Base-by-base conservation (phyloP, 2,888 invertebrate species). In the Cosmia pyralina region DNA sequence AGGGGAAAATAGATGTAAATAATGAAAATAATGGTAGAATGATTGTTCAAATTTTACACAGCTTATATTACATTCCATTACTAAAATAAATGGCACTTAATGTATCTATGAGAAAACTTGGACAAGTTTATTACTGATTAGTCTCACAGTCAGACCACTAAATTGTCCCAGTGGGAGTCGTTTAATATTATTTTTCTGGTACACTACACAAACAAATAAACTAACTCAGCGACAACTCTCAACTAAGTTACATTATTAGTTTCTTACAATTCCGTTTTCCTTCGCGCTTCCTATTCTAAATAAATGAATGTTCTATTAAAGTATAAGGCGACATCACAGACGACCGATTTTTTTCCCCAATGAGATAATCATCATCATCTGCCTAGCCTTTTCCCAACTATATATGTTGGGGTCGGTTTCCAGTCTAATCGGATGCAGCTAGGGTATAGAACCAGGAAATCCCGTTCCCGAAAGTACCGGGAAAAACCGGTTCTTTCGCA, bases 201-300 rank as follows among this genome's bases (percentile, higher is more conserved):
- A 68, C 65, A 80, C 63, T 73, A 81, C 67, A 81, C 82, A 82
- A 85, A 85, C 80, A 84, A 82, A 79, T 79, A 83, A 84, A 81
- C 52, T 46, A 74, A 74, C 58, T 74, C 63, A 46, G 75, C 41
- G 44, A 55, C 72, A 72, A 71, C 63, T 74, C 65, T 58, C 19
- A 69, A 73, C 63, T 75, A 71, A 81, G 75, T 83, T 75, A 69
- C 72, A 8, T 69, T 83, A 83, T 81, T 72, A 34, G 74, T 70
- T 74, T 75, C 68, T 69, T 22, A 59, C 41, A 74, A 66, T 65
- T 63, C 48, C 52, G 41, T 71, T 52, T 28, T 75, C 63, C 55
- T 59, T 58, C 22, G 55, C 11, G 60, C 13, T 77, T 81, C 59
- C 63, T 83, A 67, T 74, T 77, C 55, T 74, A 71, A 72, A 69